Percentiles rank a stretch among this genome's conserved stretches.
These are phyloP conservation scores for Rhodeus uyekii DNA, from an alignment of 2,797 vertebrate species.

Conservation along the genomic window DNA sequence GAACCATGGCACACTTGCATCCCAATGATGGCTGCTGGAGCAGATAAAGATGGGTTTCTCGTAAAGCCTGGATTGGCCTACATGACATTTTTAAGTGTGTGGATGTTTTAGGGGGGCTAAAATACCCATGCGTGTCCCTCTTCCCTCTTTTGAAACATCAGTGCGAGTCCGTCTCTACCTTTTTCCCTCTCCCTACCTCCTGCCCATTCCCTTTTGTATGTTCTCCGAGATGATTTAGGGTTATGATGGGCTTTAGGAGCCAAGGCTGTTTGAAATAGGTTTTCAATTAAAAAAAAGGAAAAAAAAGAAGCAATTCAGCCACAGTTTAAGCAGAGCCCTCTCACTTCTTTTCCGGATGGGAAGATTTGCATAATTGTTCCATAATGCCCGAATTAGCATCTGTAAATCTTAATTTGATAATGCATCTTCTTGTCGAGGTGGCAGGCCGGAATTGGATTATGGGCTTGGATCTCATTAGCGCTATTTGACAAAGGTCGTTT, in stretches of 20 bases:
- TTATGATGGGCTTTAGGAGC: conserved; percentile 62
- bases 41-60: conserved; percentile 48
- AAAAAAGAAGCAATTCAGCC: conserved; percentile 64
- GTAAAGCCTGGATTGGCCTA: conserved; percentile 45
- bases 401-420: conserved; percentile 81
- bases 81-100: conserved; percentile 42
- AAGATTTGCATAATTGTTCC: conserved; percentile 75
- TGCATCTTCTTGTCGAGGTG: conserved; percentile 71
- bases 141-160: conserved; percentile 1
- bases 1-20: conserved; percentile 31
- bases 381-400: conserved; percentile 78
- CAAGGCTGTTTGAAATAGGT: conserved; percentile 62
- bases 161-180: conserved; percentile 1
- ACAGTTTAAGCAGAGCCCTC: conserved; percentile 64
- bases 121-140: conserved; percentile 10
- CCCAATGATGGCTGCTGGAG: conserved; percentile 39
- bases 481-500: conserved; percentile 77
- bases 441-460: conserved; percentile 73
- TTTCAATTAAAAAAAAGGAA: conserved; percentile 67
- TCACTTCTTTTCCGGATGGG: conserved; percentile 62
- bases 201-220: not conserved
- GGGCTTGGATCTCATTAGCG: conserved; percentile 74
- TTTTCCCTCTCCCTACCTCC: not conserved
- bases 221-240: conserved; percentile 42
- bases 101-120: conserved; percentile 18